phyloP scores from a whole-genome alignment of 2,888 invertebrate genomes.

The Netelia fuscicornis region DNA sequence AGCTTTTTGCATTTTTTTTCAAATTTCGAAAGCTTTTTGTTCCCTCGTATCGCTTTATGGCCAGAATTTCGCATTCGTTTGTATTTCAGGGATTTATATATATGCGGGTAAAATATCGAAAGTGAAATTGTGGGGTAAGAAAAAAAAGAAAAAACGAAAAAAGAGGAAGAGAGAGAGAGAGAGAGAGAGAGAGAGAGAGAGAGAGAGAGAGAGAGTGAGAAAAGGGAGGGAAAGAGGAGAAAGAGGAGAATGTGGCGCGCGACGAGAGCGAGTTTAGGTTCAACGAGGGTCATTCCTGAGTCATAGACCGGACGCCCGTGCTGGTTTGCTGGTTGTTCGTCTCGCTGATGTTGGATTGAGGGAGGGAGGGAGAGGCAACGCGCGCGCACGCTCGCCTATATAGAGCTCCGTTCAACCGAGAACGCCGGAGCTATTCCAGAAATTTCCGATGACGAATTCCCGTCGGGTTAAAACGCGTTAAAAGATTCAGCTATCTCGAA shows the following conservation, averaged over 20 bases:
- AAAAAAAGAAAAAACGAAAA: background rate
- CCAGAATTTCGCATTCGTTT: background rate
- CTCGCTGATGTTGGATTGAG: no score
- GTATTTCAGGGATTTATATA: background rate
- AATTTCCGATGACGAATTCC: constrained; percentile 82
- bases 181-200: constrained; percentile 38
- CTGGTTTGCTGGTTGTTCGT: constrained; percentile 33
- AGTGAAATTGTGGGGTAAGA: constrained; percentile 4
- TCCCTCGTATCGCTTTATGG: background rate
- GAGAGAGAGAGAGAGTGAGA: constrained; percentile 52
- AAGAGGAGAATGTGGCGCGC: constrained; percentile 65
- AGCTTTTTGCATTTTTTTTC: constrained; percentile 17
- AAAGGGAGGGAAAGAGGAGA: constrained; percentile 54
- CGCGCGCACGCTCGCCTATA: constrained; percentile 65
- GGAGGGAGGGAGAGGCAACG: constrained; percentile 55
- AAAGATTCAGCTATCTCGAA: constrained; percentile 18
- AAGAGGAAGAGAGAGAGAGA: constrained; percentile 36
- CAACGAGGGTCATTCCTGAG: constrained; percentile 83
- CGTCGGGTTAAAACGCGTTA: constrained; percentile 62
- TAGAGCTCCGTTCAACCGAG: constrained; percentile 26
- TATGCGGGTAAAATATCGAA: background rate
- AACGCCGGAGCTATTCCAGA: constrained; percentile 74
- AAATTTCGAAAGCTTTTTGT: background rate
- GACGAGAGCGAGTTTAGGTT: constrained; percentile 74
- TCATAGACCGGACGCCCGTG: constrained; percentile 82